phyloP scores from a whole-genome alignment of 2,797 vertebrate species.

The Ctenochaetus hawaiiensis region DNA sequence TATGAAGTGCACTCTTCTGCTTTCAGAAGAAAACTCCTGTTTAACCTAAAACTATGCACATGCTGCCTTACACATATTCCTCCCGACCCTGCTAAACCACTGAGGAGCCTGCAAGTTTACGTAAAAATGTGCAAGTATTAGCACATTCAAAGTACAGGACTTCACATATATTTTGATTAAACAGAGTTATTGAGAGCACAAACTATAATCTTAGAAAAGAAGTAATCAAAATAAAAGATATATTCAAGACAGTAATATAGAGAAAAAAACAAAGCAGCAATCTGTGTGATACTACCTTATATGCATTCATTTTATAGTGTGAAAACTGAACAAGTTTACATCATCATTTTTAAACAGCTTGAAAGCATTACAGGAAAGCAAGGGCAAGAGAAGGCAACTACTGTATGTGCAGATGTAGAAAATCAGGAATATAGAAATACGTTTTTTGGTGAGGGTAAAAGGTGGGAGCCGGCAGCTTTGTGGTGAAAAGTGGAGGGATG shows the following conservation, averaged over 20 bases:
- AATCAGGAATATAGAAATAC: conserved; percentile 10
- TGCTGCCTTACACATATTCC: conserved; percentile 29
- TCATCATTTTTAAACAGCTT: conserved; percentile 15
- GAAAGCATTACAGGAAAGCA: neutral
- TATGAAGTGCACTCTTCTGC: conserved; percentile 53
- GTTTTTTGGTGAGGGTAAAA: conserved; percentile 27
- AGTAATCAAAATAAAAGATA: conserved; percentile 5
- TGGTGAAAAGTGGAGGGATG: conserved; percentile 40
- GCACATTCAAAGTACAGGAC: conserved; percentile 3
- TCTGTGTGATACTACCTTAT: neutral
- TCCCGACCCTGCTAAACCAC: conserved; percentile 24
- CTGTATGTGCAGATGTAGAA: conserved; percentile 12
- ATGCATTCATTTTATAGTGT: conserved; percentile 7
- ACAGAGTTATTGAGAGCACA: conserved; percentile 9
- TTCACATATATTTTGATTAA: conserved; percentile 2
- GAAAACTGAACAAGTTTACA: neutral
- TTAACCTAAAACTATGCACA: conserved; percentile 48
- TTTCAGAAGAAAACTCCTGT: conserved; percentile 52
- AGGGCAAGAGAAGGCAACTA: neutral
- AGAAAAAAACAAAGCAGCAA: conserved; percentile 2
- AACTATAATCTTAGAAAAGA: conserved; percentile 4
- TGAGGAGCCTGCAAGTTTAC: conserved; percentile 21
- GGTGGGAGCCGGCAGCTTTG: conserved; percentile 10
- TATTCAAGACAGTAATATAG: conserved; percentile 1
- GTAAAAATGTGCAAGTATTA: conserved; percentile 9